Conservation (phyloP, 2,888 invertebrate genomes). For the Leptopilina syphax region DNA sequence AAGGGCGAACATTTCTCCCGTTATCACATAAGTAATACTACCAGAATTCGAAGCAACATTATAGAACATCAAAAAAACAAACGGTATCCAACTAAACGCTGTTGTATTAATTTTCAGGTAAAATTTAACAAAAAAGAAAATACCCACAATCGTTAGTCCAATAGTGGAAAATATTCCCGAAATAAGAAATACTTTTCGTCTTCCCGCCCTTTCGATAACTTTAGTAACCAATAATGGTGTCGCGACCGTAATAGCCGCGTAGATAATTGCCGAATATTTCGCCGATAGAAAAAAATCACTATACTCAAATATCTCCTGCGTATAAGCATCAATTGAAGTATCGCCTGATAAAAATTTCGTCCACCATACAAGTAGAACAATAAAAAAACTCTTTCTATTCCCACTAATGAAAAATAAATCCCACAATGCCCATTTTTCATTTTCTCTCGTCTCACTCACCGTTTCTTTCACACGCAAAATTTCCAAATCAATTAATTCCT, state of each 20-base stretch:
- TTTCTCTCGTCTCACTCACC: slow-evolving; percentile 75
- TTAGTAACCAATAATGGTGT: slow-evolving; percentile 78
- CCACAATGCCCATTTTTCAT: slow-evolving; percentile 30
- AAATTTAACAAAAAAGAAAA: slow-evolving; percentile 80
- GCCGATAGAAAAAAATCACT: slow-evolving; percentile 78
- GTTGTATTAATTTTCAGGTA: slow-evolving; percentile 77
- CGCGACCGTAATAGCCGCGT: slow-evolving; percentile 78
- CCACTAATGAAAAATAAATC: slow-evolving; percentile 78
- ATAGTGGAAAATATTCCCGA: slow-evolving; percentile 80
- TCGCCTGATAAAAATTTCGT: slow-evolving; percentile 82
- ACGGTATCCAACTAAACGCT: slow-evolving; percentile 79
- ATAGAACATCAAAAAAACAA: slow-evolving; percentile 80
- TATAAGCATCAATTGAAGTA: slow-evolving; percentile 80
- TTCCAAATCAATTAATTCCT: slow-evolving; percentile 79
- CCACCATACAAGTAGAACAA: slow-evolving; percentile 81
- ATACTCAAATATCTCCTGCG: slow-evolving; percentile 81
- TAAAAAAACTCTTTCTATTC: slow-evolving; percentile 80
- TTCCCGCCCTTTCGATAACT: slow-evolving; percentile 79
- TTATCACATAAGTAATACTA: slow-evolving; percentile 82
- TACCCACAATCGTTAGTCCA: slow-evolving; percentile 79
- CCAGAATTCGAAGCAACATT: slow-evolving; percentile 82
- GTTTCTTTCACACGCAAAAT: slow-evolving; percentile 79
- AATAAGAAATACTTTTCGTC: slow-evolving; percentile 80
- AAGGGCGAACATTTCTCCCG: slow-evolving; percentile 82
- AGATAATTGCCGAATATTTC: slow-evolving; percentile 78